Evolutionary conservation across 2,113 vertebrate genomes (phyloP).

Genomic region (Bombycilla garrulus): DNA sequence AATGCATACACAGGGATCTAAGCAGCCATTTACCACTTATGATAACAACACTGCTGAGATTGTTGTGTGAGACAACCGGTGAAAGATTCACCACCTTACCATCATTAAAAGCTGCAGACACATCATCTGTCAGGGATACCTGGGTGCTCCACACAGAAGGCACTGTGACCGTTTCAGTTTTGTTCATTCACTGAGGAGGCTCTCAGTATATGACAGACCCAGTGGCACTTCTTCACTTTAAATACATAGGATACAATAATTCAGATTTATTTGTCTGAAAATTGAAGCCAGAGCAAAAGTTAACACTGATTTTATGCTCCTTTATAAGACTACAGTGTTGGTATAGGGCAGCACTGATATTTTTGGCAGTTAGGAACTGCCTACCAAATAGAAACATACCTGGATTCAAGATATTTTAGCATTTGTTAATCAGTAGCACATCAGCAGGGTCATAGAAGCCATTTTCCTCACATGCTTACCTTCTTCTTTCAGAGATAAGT

Average conservation of each 20-base stretch:
- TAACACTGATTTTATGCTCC: not conserved
- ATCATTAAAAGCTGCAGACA: not conserved
- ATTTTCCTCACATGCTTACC: not conserved
- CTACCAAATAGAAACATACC: not conserved
- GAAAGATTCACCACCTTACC: not conserved
- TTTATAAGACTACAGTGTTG: not conserved
- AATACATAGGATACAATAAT: not conserved
- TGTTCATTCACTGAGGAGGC: not conserved
- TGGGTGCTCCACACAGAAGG: not conserved
- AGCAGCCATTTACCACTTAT: not conserved
- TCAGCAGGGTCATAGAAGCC: not conserved
- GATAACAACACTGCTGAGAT: not conserved
- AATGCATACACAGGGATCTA: fast-evolving
- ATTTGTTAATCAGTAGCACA: not conserved
- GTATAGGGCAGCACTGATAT: not conserved
- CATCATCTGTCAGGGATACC: not conserved
- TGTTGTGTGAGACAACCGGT: not conserved
- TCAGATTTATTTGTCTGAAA: not conserved
- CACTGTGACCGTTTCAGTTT: not conserved
- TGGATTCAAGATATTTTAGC: not conserved
- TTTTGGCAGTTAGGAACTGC: not conserved
- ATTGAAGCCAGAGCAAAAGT: not conserved
- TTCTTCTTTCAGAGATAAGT: not conserved
- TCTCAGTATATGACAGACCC: not conserved
- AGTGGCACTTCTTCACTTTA: not conserved